Evolutionary conservation across 2,113 vertebrate genomes (phyloP).

Genomic region (Ia io): DNA sequence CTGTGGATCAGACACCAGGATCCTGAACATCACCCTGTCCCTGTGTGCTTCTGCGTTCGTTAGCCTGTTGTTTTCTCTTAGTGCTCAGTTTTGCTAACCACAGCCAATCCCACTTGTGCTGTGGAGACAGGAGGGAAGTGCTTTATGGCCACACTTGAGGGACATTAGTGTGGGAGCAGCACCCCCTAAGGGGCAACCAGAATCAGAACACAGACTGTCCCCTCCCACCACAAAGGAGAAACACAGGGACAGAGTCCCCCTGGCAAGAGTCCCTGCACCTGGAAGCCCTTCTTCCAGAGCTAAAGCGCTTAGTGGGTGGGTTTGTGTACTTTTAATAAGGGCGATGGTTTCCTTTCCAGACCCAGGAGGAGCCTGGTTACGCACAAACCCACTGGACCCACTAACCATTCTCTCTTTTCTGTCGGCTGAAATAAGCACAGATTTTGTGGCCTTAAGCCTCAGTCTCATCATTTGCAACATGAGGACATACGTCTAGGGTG

Average conservation of each 20-base stretch:
- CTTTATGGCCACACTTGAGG: not conserved
- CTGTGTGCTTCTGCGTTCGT: not conserved
- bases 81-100: not conserved
- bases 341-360: not conserved
- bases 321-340: not conserved
- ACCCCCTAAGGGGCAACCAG: not conserved
- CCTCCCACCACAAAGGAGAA: not conserved
- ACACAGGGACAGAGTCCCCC: not conserved
- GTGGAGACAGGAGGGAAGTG: not conserved
- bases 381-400: not conserved
- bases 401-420: not conserved
- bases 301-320: not conserved
- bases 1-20: not conserved
- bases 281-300: not conserved
- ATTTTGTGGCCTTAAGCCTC: not conserved
- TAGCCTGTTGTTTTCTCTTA: not conserved
- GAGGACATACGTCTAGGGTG: not conserved
- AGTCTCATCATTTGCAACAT: not conserved
- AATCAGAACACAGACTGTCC: not conserved
- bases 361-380: not conserved
- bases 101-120: not conserved
- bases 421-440: not conserved
- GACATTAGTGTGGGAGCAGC: not conserved
- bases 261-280: not conserved
- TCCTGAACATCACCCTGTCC: not conserved